A percentile compares a stretch with the other conserved stretches of the same genome.
Evolutionary conservation across 2,113 vertebrate genomes (phyloP).

Genomic region (Callionymus lyra): DNA sequence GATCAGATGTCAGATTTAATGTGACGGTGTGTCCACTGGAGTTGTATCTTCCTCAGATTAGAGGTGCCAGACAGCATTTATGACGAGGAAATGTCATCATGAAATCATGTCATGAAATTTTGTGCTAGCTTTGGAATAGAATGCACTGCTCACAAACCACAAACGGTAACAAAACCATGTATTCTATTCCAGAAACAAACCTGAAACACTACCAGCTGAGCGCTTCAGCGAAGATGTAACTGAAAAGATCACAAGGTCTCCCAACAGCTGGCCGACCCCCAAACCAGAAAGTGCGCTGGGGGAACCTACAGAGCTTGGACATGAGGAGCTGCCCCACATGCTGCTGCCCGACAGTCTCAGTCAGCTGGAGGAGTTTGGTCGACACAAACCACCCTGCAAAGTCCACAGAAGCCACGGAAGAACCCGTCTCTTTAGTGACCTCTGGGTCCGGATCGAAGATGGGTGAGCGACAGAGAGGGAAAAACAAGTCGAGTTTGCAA

Average conservation of each 20-base stretch:
- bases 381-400: slow-evolving; percentile 84
- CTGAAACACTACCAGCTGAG: slow-evolving; percentile 10
- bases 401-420: slow-evolving; percentile 73
- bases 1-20: slow-evolving; percentile 33
- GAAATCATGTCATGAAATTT: slow-evolving; percentile 31
- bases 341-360: slow-evolving; percentile 90
- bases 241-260: slow-evolving; percentile 1
- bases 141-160: slow-evolving; percentile 29
- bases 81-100: slow-evolving; percentile 16
- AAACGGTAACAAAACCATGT: slow-evolving; percentile 23
- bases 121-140: slow-evolving; percentile 13
- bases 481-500: too few relatives aligned
- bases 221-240: slow-evolving; percentile 15
- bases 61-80: slow-evolving; percentile 12
- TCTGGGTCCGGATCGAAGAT: slow-evolving; percentile 94
- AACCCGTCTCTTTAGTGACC: slow-evolving; percentile 89
- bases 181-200: slow-evolving; percentile 24
- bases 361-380: slow-evolving; percentile 93
- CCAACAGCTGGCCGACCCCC: slow-evolving; percentile 28
- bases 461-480: too few relatives aligned
- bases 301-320: slow-evolving; percentile 29
- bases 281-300: slow-evolving; percentile 50
- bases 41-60: slow-evolving; percentile 37
- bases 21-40: slow-evolving; percentile 11
- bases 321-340: slow-evolving; percentile 81